These are phyloP conservation scores for Drosophila tani DNA, from an alignment of 1,140 invertebrate species.

Conservation along the genomic window DNA sequence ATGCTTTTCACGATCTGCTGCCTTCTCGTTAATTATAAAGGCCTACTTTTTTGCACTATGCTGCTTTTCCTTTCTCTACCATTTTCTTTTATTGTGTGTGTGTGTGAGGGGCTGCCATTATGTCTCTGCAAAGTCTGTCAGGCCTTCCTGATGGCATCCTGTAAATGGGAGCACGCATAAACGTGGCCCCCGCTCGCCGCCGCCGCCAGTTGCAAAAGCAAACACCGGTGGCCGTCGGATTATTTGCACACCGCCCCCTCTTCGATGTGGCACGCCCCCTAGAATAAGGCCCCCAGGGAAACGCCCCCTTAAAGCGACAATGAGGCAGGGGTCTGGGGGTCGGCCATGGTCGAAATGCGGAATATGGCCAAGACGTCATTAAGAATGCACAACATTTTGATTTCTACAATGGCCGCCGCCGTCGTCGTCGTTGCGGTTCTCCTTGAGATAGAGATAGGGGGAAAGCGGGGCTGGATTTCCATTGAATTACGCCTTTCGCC, in stretches of 20 bases:
- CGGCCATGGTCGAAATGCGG: neutral
- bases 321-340: neutral
- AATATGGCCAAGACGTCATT: slow-evolving; percentile 56
- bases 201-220: slow-evolving; percentile 27
- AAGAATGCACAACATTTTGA: slow-evolving; percentile 77
- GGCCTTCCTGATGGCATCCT: slow-evolving; percentile 10
- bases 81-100: neutral
- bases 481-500: slow-evolving; percentile 50
- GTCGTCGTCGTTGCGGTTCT: slow-evolving; percentile 48
- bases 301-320: slow-evolving; percentile 19
- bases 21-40: slow-evolving; percentile 7
- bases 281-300: neutral
- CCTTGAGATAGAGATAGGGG: neutral
- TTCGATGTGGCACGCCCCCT: slow-evolving; percentile 24
- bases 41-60: neutral
- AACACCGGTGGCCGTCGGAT: slow-evolving; percentile 44
- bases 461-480: slow-evolving; percentile 1
- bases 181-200: slow-evolving; percentile 1
- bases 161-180: slow-evolving; percentile 32
- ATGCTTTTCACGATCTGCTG: neutral
- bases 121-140: slow-evolving; percentile 6
- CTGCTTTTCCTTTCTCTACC: slow-evolving; percentile 9
- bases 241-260: slow-evolving; percentile 45
- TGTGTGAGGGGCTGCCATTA: slow-evolving; percentile 1
- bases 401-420: slow-evolving; percentile 66